Conservation (phyloP, 2,113 vertebrate species). For the Boulengerochromis microlepis region DNA sequence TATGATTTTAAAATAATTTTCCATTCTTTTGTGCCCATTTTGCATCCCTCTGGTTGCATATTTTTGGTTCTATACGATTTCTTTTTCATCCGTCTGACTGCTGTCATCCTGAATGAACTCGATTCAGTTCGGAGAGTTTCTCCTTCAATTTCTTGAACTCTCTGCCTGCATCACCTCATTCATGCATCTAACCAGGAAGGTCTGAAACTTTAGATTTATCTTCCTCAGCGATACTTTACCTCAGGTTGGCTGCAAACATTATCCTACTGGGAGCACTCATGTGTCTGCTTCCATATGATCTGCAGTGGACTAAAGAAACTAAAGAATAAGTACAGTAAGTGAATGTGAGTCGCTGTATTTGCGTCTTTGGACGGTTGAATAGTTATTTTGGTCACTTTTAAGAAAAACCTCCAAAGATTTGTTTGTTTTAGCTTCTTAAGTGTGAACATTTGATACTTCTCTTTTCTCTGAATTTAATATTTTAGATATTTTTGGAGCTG, state of each 20-base stretch:
- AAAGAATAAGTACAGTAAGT: neutral
- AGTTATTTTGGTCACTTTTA: neutral
- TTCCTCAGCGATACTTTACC: neutral
- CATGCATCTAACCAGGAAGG: neutral
- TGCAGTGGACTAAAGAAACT: neutral
- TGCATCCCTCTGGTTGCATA: neutral
- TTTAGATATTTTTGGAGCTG: neutral
- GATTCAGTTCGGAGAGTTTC: neutral
- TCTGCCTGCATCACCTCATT: neutral
- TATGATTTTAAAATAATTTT: neutral
- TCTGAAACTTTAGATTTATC: neutral
- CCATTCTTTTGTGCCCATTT: neutral
- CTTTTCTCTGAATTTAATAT: neutral
- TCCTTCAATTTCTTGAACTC: neutral
- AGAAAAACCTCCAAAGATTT: neutral
- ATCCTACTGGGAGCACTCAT: neutral
- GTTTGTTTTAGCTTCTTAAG: neutral
- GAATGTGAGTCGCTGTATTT: fast-evolving
- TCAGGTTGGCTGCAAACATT: neutral
- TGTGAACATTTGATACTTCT: neutral
- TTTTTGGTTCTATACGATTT: neutral
- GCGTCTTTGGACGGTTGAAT: neutral
- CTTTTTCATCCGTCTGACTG: neutral
- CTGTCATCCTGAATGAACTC: neutral
- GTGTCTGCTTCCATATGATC: neutral